phyloP scores from a whole-genome alignment of 1,140 invertebrate species.

The Stegodyphus dumicola region DNA sequence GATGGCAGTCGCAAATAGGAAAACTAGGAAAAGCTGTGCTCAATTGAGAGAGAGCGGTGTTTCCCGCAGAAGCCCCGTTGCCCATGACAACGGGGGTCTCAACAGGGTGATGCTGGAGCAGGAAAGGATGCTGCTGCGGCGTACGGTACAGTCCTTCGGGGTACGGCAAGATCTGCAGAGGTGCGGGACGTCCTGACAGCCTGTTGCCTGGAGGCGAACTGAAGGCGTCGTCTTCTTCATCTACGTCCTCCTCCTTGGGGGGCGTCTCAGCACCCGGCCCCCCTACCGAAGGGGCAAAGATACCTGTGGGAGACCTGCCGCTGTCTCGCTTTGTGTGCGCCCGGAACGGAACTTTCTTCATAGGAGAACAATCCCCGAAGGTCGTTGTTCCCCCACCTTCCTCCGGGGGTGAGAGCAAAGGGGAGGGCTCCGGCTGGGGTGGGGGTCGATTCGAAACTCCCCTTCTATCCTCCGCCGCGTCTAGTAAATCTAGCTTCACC shows the following conservation, averaged over 20 bases:
- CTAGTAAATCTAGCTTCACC: conserved; percentile 27
- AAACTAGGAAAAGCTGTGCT: conserved; percentile 9
- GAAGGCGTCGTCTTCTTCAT: conserved; percentile 26
- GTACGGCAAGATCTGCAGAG: conserved; percentile 11
- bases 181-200: conserved; percentile 20
- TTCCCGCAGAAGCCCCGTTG: conserved; percentile 46
- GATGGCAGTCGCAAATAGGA: conserved; percentile 55
- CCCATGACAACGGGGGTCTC: conserved; percentile 47
- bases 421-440: conserved; percentile 14
- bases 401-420: conserved; percentile 21
- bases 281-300: conserved; percentile 48
- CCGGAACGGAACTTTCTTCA: conserved; percentile 42
- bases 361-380: conserved; percentile 19
- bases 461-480: conserved; percentile 22
- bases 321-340: conserved; percentile 15
- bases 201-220: conserved; percentile 49
- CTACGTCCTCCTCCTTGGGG: conserved; percentile 13
- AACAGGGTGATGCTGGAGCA: conserved; percentile 2
- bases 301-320: conserved; percentile 41
- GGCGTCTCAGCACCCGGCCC: conserved; percentile 21
- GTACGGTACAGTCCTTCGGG: neutral
- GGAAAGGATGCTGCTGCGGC: conserved; percentile 1
- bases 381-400: conserved; percentile 40
- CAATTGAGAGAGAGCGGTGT: conserved; percentile 38
- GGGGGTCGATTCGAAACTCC: neutral